Base-by-base conservation (phyloP, 2,888 invertebrate species). In the Thecophora atra region DNA sequence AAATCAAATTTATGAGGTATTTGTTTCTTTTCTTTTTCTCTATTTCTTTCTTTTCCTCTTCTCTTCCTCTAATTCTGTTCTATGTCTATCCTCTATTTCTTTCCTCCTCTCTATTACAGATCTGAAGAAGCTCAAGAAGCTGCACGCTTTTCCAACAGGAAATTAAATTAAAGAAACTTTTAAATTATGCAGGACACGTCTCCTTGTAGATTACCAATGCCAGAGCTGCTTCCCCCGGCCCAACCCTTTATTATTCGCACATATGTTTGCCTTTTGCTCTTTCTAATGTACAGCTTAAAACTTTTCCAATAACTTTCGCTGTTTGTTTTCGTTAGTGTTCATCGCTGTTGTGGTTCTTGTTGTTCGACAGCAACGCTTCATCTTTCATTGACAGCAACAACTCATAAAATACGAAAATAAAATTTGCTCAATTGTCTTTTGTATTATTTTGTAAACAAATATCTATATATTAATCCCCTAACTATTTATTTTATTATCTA, bases 271-370 rank as follows among this genome's bases (percentile, higher is more conserved):
- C 24, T 28, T 24, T 37, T 44, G 19, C 51, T 15, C 47, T n/a
- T n/a, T n/a, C 44, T n/a, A 54, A 4, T 4, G 5, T 26, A n/a
- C 0, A 37, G 56, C 44, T 68, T 19, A 56, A 44, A 68, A 68
- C 58, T 68, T 68, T 68, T 68, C 56, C 67, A 56, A 68, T 68
- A 68, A 68, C 67, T 68, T 68, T 68, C 26, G 24, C 26, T n/a
- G 42, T 47, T 51, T 37, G 37, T 37, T 37, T 6, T 37, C 11
- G 37, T 30, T 30, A 30, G 4, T 30, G n/a, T n/a, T n/a, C n/a
- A n/a, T n/a, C n/a, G n/a, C n/a, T n/a, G 30, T 37, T 37, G 37
- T 37, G 6, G 3, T 37, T 37, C 6, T 37, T 37, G 37, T 2
- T 21, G 54, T 19, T 42, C 56, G 56, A 68, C 67, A 58, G 56